A percentile compares a stretch with the other conserved stretches of the same genome.
Conservation (phyloP, 2,113 vertebrate species). For the Plestiodon gilberti region DNA sequence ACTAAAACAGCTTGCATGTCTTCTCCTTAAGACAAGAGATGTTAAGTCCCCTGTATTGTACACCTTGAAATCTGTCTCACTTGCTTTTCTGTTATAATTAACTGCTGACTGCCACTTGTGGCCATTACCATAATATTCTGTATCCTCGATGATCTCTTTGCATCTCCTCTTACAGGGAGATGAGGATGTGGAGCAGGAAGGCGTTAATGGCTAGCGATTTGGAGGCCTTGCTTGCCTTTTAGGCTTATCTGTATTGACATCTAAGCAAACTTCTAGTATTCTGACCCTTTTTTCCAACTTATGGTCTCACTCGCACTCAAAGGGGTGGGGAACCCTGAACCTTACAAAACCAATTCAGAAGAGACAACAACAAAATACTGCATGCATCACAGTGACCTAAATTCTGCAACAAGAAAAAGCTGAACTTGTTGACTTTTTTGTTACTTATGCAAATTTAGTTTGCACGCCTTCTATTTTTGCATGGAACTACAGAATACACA, state of each 20-base stretch:
- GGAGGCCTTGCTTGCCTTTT: not conserved
- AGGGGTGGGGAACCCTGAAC: not conserved
- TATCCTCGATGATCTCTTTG: no score
- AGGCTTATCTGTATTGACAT: not conserved
- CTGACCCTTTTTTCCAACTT: not conserved
- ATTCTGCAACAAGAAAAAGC: not conserved
- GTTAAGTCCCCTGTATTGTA: not conserved
- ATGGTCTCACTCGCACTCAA: no score
- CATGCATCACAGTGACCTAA: not conserved
- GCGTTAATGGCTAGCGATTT: not conserved
- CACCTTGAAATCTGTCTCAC: not conserved
- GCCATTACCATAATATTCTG: not conserved
- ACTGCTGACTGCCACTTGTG: not conserved
- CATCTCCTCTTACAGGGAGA: not conserved
- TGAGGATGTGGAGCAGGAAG: not conserved
- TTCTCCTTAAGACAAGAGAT: not conserved
- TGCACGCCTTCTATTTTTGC: not conserved
- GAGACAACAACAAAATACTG: not conserved
- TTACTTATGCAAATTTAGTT: not conserved
- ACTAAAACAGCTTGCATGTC: no score
- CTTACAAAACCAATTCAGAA: not conserved
- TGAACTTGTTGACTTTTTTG: not conserved
- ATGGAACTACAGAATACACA: not conserved
- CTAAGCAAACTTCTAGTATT: not conserved
- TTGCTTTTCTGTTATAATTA: not conserved